Conservation (phyloP, 2,888 invertebrate species). For the Folsomia candida region DNA sequence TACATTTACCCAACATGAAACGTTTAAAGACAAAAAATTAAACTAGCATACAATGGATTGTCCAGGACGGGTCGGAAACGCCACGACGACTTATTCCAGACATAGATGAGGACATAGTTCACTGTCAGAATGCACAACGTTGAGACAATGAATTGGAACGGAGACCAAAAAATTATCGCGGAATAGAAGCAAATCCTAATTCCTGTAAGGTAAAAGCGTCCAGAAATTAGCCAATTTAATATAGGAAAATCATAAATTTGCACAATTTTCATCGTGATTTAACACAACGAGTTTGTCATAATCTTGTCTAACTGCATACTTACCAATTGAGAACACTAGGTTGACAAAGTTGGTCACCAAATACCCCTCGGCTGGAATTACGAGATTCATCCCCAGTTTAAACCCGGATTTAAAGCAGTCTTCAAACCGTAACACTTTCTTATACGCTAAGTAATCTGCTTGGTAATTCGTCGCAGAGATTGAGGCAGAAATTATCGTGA, state of each 20-base stretch:
- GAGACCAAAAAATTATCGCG: constrained; percentile 14
- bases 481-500: constrained; percentile 12
- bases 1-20: too few species aligned
- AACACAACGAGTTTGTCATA: too few species aligned
- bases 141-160: constrained; percentile 16
- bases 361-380: constrained; percentile 5
- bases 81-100: constrained; percentile 19
- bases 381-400: constrained; percentile 12
- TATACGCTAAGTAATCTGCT: constrained; percentile 14
- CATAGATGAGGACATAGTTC: constrained; percentile 12
- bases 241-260: background rate
- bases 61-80: constrained; percentile 23
- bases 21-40: too few species aligned
- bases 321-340: too few species aligned
- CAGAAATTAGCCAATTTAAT: background rate
- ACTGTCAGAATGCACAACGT: constrained; percentile 3
- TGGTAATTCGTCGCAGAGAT: constrained; percentile 20
- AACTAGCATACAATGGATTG: constrained; percentile 22
- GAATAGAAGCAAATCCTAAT: constrained; percentile 26
- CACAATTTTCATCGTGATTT: too few species aligned
- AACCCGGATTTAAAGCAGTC: constrained; percentile 19
- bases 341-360: constrained; percentile 11
- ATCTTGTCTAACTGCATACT: too few species aligned
- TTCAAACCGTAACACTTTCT: constrained; percentile 20
- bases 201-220: background rate